Evolutionary conservation across 64 coral and sea anemone genomes (phyloP), one percentile per base, ranked within the genome.

Genomic region (Montipora efflorescens): DNA sequence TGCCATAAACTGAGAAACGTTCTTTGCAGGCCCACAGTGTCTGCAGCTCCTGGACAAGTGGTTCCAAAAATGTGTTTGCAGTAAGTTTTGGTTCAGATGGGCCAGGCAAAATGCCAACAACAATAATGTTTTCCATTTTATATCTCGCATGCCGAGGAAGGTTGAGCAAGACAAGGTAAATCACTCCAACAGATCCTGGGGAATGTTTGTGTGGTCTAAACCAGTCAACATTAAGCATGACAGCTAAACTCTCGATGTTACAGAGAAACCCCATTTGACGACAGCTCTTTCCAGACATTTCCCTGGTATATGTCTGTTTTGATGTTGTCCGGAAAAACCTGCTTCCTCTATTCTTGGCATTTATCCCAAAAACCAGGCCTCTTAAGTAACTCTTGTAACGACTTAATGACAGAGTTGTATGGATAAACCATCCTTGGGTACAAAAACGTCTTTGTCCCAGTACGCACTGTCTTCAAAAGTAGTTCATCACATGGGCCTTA

Each of bases 151-250:
- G 72, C 7, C 79, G 80, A 50, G 67, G 90, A 49, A 91, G 90
- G 51, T 76, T 91, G 8, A 91, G 90, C 1, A 91, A 59, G n/a
- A 83, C 88, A n/a, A 80, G 47, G 13, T 90, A 90, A 3, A 79
- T 12, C 2, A 91, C 89, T 81, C 89, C 89, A 80, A 91, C 61
- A 66, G 89, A 82, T 36, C 89, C 61, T 15, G 82, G 82, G 2
- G 74, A 87, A 28, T 87, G 91, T 3, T 93, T 93, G 53, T 93
- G 91, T 85, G 91, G 91, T 51, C 75, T 73, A 67, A 93, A 93
- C 91, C 91, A 93, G 80, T 93, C 91, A 18, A 93, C 83, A 79
- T 93, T 93, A 19, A 93, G 77, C 74, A 83, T 78, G 28, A 93
- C 16, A 78, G 92, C 76, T 4, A 93, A 67, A 58, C 84, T 88